A percentile compares a stretch with the other conserved stretches of the same genome.
These are phyloP conservation scores for Saxicola maurus DNA, from an alignment of 2,797 vertebrate species.

Conservation along the genomic window DNA sequence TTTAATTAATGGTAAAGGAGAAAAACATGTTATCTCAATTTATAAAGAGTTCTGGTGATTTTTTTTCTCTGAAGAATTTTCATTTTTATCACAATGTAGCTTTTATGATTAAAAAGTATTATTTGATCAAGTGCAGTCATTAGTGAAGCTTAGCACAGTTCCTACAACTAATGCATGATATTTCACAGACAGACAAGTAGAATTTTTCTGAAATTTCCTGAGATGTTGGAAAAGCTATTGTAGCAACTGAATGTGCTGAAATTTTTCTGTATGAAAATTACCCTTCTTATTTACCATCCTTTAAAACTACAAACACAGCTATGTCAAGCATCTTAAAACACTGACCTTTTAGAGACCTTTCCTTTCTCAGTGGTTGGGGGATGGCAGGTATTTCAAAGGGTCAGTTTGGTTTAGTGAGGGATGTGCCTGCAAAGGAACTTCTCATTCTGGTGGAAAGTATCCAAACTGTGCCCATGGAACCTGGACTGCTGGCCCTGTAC, in stretches of 20 bases:
- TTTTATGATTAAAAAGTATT: not conserved
- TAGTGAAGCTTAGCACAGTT: not conserved
- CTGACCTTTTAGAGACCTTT: not conserved
- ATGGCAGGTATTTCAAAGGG: not conserved
- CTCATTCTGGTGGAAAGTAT: not conserved
- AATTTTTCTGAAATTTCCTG: not conserved
- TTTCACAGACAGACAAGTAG: not conserved
- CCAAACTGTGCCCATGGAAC: not conserved
- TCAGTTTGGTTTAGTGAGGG: not conserved
- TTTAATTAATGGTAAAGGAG: not conserved
- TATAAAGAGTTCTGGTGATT: not conserved
- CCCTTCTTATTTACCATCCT: not conserved
- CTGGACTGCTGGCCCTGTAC: not conserved
- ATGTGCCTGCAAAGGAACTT: not conserved
- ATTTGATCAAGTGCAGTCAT: not conserved
- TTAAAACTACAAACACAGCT: not conserved
- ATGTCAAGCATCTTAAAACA: not conserved
- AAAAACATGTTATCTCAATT: not conserved
- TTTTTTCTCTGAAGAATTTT: not conserved
- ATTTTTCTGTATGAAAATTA: not conserved
- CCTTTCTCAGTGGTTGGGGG: not conserved
- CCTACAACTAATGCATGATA: not conserved
- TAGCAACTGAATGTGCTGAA: not conserved
- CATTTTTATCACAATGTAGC: not conserved
- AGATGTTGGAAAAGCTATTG: not conserved